These are phyloP conservation scores for Drosophila paranaensis DNA, from an alignment of 2,888 invertebrate genomes.

Conservation along the genomic window DNA sequence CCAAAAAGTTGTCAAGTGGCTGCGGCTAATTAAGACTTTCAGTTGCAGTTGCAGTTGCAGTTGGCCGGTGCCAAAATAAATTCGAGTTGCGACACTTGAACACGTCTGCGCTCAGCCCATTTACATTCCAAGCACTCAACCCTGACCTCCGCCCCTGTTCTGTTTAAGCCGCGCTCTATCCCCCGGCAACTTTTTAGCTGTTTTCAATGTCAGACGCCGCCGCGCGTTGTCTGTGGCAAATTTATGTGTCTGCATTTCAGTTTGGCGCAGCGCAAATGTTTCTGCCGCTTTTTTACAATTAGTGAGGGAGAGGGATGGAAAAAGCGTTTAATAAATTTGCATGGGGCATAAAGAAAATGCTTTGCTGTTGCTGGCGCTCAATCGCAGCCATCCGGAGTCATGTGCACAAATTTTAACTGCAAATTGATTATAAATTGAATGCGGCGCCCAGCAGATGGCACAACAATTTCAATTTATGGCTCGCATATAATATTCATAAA, in stretches of 20 bases:
- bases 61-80: conserved; percentile 56
- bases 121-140: conserved; percentile 7
- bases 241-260: conserved; percentile 73
- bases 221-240: conserved; percentile 61
- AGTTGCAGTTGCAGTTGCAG: conserved; percentile 35
- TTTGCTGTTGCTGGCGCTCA: conserved; percentile 30
- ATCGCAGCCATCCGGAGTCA: conserved; percentile 28
- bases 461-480: conserved; percentile 24
- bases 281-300: conserved; percentile 44
- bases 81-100: conserved; percentile 65
- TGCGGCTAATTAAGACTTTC: conserved; percentile 62
- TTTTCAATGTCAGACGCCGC: conserved; percentile 71
- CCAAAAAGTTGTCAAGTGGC: conserved; percentile 47
- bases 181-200: conserved; percentile 23
- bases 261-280: conserved; percentile 44
- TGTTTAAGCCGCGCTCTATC: background rate
- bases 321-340: conserved; percentile 58
- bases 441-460: conserved; percentile 36
- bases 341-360: conserved; percentile 53
- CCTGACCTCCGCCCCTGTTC: background rate
- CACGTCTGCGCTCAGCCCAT: conserved; percentile 37
- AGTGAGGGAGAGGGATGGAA: conserved; percentile 15
- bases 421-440: conserved; percentile 62
- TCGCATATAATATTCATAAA: conserved; percentile 15
- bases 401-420: conserved; percentile 37